These are phyloP conservation scores for Pangasius larnaudii DNA, from an alignment of 2,797 vertebrate genomes.

Conservation along the genomic window DNA sequence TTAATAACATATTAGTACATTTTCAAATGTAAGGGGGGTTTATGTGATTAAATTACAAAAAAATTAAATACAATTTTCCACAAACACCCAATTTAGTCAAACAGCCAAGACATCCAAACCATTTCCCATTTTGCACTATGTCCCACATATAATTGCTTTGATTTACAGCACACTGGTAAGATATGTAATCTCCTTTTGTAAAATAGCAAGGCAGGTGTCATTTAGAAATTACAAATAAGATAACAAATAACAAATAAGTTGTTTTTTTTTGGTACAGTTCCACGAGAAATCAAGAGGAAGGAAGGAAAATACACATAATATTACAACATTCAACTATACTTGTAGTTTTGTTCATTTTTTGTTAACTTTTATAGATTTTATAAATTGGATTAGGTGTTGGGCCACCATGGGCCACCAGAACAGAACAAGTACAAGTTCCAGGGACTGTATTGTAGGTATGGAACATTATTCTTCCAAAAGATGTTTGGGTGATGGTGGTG, in stretches of 20 bases:
- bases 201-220: not conserved
- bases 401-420: not conserved
- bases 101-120: not conserved
- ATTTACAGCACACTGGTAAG: not conserved
- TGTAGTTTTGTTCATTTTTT: not conserved
- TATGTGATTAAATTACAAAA: too few relatives aligned
- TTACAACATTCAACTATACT: not conserved
- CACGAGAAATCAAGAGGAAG: not conserved
- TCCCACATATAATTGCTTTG: not conserved
- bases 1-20: not conserved
- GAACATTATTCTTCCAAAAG: too few relatives aligned
- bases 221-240: not conserved
- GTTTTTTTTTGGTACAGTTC: too few relatives aligned
- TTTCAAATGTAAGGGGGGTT: not conserved
- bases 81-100: not conserved
- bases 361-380: too few relatives aligned
- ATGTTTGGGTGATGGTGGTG: too few relatives aligned
- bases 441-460: too few relatives aligned
- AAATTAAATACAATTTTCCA: too few relatives aligned
- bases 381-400: too few relatives aligned
- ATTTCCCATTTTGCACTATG: not conserved
- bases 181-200: not conserved
- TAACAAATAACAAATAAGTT: too few relatives aligned
- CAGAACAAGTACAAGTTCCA: not conserved
- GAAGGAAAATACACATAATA: not conserved